Evolutionary conservation across 1,140 invertebrate genomes (phyloP).

Genomic region (Drosophila subpulchrella): DNA sequence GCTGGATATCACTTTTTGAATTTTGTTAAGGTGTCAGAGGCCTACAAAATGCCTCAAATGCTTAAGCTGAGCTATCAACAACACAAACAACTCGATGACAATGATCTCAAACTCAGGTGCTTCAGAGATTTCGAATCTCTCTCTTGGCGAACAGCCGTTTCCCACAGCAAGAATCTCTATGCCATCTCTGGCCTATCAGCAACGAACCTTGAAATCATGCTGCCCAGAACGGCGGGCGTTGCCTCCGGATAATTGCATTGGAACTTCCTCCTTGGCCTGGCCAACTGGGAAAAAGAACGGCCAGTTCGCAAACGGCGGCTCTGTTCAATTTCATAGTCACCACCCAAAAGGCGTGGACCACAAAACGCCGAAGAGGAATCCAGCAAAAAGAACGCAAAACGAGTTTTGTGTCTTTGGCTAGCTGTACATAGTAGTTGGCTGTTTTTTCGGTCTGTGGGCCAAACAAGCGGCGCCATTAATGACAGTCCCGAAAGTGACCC

Average conservation of each 20-base stretch:
- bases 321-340: conserved; percentile 41
- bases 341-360: conserved; percentile 50
- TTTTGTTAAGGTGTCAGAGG: conserved; percentile 18
- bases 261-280: conserved; percentile 28
- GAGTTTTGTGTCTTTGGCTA: conserved; percentile 30
- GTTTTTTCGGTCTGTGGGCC: conserved; percentile 26
- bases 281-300: conserved; percentile 26
- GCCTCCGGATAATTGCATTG: conserved; percentile 60
- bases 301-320: conserved; percentile 3
- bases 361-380: conserved; percentile 34
- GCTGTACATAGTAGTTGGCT: conserved; percentile 36
- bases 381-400: conserved; percentile 33
- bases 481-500: conserved; percentile 53
- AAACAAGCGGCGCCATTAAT: conserved; percentile 73
- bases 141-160: neutral
- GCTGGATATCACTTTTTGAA: conserved; percentile 9
- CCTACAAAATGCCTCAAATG: conserved; percentile 4
- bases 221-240: conserved; percentile 17
- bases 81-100: conserved; percentile 13
- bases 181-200: neutral
- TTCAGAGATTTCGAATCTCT: neutral
- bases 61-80: neutral
- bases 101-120: conserved; percentile 3
- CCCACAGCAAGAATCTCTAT: neutral
- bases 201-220: conserved; percentile 14